Conservation (phyloP, 2,888 invertebrate species). For the Papilio elwesi region DNA sequence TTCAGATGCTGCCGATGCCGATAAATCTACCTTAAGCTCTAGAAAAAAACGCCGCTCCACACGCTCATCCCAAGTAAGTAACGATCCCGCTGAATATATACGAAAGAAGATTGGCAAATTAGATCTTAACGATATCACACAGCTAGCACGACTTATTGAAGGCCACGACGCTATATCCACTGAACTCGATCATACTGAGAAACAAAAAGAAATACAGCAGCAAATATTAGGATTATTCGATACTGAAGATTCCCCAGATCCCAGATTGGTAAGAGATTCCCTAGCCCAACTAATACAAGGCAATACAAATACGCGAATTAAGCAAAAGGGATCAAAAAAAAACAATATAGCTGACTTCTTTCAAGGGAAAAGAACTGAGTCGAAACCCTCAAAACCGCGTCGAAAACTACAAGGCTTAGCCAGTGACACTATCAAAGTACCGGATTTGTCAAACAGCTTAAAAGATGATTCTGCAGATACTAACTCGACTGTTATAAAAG, state of each 20-base stretch:
- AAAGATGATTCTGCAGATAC: slow-evolving; percentile 66
- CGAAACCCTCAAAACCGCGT: slow-evolving; percentile 57
- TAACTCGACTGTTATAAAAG: slow-evolving; percentile 60
- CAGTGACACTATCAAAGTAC: slow-evolving; percentile 53
- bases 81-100: slow-evolving; percentile 70
- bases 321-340: slow-evolving; percentile 46
- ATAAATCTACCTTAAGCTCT: slow-evolving; percentile 73
- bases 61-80: slow-evolving; percentile 76
- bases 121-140: slow-evolving; percentile 71
- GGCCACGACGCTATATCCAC: slow-evolving; percentile 63
- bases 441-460: slow-evolving; percentile 58
- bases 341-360: slow-evolving; percentile 61
- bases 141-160: slow-evolving; percentile 71
- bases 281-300: slow-evolving; percentile 67
- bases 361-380: slow-evolving; percentile 49
- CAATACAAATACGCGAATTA: slow-evolving; percentile 55
- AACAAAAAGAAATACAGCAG: slow-evolving; percentile 69
- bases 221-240: slow-evolving; percentile 71
- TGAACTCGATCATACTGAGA: slow-evolving; percentile 52
- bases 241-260: slow-evolving; percentile 70
- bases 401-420: slow-evolving; percentile 71
- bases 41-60: slow-evolving; percentile 71
- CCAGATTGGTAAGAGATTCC: slow-evolving; percentile 60
- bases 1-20: slow-evolving; percentile 69
- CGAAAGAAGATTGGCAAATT: slow-evolving; percentile 73